Evolutionary conservation across 2,113 vertebrate species (phyloP).

Genomic region (Nymphicus hollandicus): DNA sequence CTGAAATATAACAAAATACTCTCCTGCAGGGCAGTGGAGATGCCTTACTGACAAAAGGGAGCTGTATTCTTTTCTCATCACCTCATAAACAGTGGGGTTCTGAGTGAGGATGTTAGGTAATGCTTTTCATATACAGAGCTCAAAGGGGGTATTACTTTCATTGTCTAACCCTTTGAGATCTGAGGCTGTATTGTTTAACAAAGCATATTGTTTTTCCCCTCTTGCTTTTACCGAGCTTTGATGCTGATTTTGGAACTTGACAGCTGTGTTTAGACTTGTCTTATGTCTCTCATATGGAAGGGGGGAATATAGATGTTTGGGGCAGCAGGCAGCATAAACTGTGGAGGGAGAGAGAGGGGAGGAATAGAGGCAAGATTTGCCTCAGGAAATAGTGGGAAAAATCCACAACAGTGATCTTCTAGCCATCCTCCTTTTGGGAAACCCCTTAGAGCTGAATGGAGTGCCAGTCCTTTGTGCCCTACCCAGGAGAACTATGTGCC

Average conservation of each 20-base stretch:
- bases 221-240: conserved; percentile 54
- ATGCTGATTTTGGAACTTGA: conserved; percentile 60
- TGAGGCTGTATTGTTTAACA: conserved; percentile 40
- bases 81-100: conserved; percentile 51
- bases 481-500: not conserved
- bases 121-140: conserved; percentile 35
- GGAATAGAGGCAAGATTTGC: not conserved
- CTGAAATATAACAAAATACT: not conserved
- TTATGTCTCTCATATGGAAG: not conserved
- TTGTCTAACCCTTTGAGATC: conserved; percentile 37
- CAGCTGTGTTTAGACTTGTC: conserved; percentile 64
- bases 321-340: not conserved
- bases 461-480: not conserved
- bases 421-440: not conserved
- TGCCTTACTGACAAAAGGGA: conserved; percentile 39
- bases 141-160: conserved; percentile 41
- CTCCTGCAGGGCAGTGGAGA: not conserved
- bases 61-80: conserved; percentile 62
- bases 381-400: not conserved
- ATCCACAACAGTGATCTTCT: not conserved
- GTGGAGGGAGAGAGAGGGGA: not conserved
- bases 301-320: not conserved
- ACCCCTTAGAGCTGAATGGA: not conserved
- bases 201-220: conserved; percentile 39
- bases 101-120: conserved; percentile 57